These are phyloP conservation scores for Psophia crepitans DNA, from an alignment of 2,113 vertebrate species.

Conservation along the genomic window DNA sequence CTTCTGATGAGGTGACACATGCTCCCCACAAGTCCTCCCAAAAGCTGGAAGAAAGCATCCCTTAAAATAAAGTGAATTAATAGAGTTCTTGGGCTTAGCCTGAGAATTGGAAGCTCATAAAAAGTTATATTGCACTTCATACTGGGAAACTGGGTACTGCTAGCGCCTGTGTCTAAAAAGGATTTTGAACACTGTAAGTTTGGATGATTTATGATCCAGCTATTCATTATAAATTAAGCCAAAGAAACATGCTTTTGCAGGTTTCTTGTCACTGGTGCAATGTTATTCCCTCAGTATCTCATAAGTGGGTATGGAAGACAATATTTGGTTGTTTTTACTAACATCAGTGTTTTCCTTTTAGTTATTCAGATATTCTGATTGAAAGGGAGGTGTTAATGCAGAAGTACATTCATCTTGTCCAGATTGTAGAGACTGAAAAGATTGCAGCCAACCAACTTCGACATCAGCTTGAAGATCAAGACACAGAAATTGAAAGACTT, in stretches of 20 bases:
- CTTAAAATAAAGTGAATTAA: neutral
- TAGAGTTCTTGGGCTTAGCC: neutral
- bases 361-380: conserved; percentile 82
- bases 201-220: neutral
- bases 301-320: neutral
- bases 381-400: conserved; percentile 86
- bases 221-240: neutral
- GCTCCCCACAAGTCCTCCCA: neutral
- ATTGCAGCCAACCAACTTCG: conserved; percentile 87
- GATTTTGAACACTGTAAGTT: neutral
- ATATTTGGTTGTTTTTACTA: neutral
- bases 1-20: neutral
- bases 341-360: conserved; percentile 47
- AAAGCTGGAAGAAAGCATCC: neutral
- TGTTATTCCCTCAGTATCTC: neutral
- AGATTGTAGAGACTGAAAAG: conserved; percentile 85
- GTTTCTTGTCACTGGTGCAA: neutral
- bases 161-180: neutral
- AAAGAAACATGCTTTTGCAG: neutral
- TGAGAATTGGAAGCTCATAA: neutral
- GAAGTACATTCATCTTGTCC: conserved; percentile 85
- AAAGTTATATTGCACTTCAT: neutral
- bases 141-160: neutral
- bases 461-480: conserved; percentile 96
- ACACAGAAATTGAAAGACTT: conserved; percentile 93